Base-by-base conservation (phyloP, 1,140 invertebrate genomes). In the Meloidogyne hapla region DNA sequence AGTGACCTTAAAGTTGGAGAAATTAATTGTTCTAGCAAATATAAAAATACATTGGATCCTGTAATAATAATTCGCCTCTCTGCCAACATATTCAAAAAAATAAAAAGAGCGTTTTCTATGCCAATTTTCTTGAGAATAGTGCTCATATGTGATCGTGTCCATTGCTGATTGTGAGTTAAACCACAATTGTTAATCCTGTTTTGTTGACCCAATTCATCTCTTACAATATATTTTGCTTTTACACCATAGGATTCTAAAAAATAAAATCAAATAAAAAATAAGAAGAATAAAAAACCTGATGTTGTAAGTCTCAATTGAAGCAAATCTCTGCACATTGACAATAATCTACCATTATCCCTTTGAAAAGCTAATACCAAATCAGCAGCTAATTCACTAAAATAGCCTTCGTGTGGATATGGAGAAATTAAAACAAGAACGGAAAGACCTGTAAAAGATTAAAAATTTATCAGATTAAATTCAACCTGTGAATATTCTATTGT, bases 361-460 rank as follows among this genome's bases (percentile, higher is more conserved):
- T 81, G 62, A 12, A 80, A 56, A 21, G 48, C 48, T 5, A 45
- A 42, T 10, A 83, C 69, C 28, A 80, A 80, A 48, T 80, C 69
- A n/a, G 77, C 21, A 15, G 79, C 81, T 25, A 80, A 69, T 64
- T 73, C 73, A 42, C 64, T 45, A 69, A 83, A 80, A 21, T 84
- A 61, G 1, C 18, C 12, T 79, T 80, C 79, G 21, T 83, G n/a
- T 21, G 81, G 69, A 38, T 62, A 83, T 28, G 26, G 9, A 13
- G 79, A 80, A 26, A 80, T 67, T 25, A 80, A 70, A 38, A 80
- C 79, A 23, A 80, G 77, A 28, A 80, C 79, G 18, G 80, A 80
- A 83, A n/a, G 45, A 28, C 13, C 48, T 63, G n/a, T 9, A 63
- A 45, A 48, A 12, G 0, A 63, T 18, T 48, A 23, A 62, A n/a